Evolutionary conservation across 2,113 vertebrate genomes (phyloP), one percentile per base, ranked within the genome.

Genomic region (Monopterus albus): DNA sequence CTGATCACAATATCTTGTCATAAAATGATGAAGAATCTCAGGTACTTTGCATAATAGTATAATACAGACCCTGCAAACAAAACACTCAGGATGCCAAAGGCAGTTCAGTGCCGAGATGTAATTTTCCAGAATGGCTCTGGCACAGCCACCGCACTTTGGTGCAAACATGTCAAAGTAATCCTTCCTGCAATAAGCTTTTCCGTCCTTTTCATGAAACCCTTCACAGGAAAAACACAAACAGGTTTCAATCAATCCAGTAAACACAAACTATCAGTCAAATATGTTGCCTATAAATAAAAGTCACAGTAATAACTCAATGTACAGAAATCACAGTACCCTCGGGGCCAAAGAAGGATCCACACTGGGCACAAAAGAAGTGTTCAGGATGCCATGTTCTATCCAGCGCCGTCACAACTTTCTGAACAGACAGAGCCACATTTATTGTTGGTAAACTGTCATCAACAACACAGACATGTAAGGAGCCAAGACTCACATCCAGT

Each of bases 91-190:
- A 77, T 99, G 98, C 98, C 98, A 99, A 9, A 99, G 94, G 35
- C 93, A 94, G 86, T 95, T 99, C 82, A 99, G 94, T 28, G 98
- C 98, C 25, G 98, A 98, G 87, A 99, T 99, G 84, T 99, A 99
- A 89, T 98, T 99, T 87, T 99, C 98, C 90, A 99, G 85, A 80
- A 99, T 99, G 86, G 98, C 97, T 60, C 96, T 93, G 70, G 96
- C 92, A 46, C 98, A 99, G 82, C 98, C 98, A 1, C 97, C 98
- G 65, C 98, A 99, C 82, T 99, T 99, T 3, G 97, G 97, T 1
- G 97, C 97, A 39, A 99, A 99, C 95, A 99, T 97, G 78, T 99
- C 98, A 1, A 99, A 99, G 92, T 99, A 99, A 90, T 99, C 97
- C 88, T 98, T 99, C 84, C 96, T 95, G 85, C 98, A 99, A 62